Conservation (phyloP, 2,888 invertebrate genomes). For the Athrips mouffetella region DNA sequence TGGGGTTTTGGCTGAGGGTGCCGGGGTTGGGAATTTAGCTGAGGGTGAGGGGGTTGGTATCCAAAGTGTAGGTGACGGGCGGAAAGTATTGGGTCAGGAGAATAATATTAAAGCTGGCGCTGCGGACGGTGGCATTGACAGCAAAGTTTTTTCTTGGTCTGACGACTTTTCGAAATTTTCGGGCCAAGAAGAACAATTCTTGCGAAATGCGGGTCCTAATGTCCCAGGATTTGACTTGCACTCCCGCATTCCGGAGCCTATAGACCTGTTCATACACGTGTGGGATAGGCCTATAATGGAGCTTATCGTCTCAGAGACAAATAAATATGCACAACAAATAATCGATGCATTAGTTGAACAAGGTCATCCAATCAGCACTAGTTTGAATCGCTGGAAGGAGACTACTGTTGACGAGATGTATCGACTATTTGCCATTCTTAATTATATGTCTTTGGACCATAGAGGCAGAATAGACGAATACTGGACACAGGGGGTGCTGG, state of each 20-base stretch:
- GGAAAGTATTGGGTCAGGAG: too few relatives aligned
- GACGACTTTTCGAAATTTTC: background rate
- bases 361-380: background rate
- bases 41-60: too few relatives aligned
- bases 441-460: background rate
- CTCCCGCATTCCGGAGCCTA: too few relatives aligned
- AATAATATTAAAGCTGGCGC: too few relatives aligned
- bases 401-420: background rate
- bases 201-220: background rate
- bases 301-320: background rate
- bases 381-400: background rate
- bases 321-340: background rate
- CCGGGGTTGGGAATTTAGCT: too few relatives aligned
- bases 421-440: background rate
- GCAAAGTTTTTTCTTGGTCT: background rate
- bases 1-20: too few relatives aligned
- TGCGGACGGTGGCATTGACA: too few relatives aligned
- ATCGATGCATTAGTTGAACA: background rate
- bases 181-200: background rate
- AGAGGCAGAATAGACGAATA: background rate
- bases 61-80: too few relatives aligned
- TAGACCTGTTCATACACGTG: background rate
- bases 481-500: background rate
- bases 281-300: slow-evolving; percentile 1
- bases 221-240: background rate